Conservation (phyloP, 2,113 vertebrate species). For the Myotis davidii region DNA sequence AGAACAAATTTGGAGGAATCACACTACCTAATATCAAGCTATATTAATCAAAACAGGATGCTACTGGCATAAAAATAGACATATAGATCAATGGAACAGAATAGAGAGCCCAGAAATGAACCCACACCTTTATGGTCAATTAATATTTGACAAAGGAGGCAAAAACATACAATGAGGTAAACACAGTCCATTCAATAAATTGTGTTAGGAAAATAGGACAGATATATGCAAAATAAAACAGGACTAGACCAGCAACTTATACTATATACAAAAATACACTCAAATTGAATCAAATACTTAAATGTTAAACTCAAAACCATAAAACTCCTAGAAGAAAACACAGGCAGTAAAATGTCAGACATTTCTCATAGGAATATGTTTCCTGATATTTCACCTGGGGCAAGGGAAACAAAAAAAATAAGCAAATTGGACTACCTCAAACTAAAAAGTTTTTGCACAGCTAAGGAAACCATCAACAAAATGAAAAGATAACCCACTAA, state of each 20-base stretch:
- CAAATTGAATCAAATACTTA: background rate
- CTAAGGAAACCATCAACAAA: background rate
- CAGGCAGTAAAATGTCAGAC: background rate
- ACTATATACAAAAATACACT: background rate
- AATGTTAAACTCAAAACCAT: background rate
- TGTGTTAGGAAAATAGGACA: background rate
- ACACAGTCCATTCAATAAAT: background rate
- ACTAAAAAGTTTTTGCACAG: background rate
- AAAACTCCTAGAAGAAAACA: background rate
- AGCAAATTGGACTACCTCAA: background rate
- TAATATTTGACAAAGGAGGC: background rate
- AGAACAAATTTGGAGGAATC: background rate
- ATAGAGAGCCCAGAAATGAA: background rate
- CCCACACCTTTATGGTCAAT: background rate
- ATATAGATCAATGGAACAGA: background rate
- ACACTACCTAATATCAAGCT: background rate
- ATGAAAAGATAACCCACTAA: background rate
- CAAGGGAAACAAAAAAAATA: background rate
- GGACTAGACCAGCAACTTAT: background rate
- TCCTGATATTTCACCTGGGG: background rate
- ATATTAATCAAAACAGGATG: background rate
- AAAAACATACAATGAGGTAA: background rate
- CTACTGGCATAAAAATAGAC: background rate
- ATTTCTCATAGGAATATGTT: background rate
- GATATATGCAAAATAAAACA: background rate